Evolutionary conservation across 1,140 invertebrate genomes (phyloP).

Genomic region (Ostrea denselamellosa): DNA sequence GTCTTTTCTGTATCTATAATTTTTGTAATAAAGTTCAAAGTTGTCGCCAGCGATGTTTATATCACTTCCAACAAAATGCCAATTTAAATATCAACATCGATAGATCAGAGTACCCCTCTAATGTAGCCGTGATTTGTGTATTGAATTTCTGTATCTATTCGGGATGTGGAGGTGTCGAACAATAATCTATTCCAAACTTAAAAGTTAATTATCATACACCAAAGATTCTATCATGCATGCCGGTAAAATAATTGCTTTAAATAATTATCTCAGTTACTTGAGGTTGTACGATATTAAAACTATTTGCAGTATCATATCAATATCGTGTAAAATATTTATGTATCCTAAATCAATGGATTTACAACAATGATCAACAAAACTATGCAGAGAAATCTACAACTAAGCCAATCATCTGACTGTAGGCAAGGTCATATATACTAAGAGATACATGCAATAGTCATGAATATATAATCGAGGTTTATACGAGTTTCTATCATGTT

Average conservation of each 20-base stretch:
- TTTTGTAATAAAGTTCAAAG: not conserved
- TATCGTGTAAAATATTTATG: not conserved
- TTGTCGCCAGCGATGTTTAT: not conserved
- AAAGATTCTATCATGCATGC: not conserved
- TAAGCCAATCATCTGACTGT: not conserved
- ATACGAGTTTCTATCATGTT: not conserved
- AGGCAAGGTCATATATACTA: not conserved
- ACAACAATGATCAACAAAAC: constrained; percentile 9
- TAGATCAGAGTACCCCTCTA: not conserved
- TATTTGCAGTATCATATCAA: not conserved
- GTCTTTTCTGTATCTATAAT: not conserved
- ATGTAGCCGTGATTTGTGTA: not conserved
- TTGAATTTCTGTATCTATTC: not conserved
- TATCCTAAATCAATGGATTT: not conserved
- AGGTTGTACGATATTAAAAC: not conserved
- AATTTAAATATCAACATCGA: not conserved
- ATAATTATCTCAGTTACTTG: not conserved
- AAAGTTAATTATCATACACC: not conserved
- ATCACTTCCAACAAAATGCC: not conserved
- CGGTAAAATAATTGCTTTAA: not conserved
- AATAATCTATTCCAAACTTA: not conserved
- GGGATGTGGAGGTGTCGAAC: not conserved
- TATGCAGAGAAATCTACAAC: not conserved
- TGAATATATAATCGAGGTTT: constrained; percentile 11
- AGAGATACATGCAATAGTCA: constrained; percentile 10